Percentiles rank a stretch among this genome's conserved stretches.
Conservation (phyloP, 1,140 invertebrate genomes). For the Drosophila obscura region DNA sequence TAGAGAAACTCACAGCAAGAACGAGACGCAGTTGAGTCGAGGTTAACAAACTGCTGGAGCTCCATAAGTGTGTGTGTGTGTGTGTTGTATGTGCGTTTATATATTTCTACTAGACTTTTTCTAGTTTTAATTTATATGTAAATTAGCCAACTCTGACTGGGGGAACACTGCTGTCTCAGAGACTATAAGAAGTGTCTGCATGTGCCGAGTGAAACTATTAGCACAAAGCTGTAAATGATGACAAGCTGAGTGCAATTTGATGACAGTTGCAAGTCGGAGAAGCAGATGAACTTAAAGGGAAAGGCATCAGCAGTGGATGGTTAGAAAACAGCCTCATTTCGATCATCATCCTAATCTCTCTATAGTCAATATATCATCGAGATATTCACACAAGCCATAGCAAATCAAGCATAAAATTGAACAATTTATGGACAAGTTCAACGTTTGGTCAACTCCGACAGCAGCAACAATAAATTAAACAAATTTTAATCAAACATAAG, state of each 20-base stretch:
- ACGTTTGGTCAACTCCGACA: slow-evolving; percentile 21
- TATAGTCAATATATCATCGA: too few species aligned
- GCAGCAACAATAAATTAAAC: slow-evolving; percentile 49
- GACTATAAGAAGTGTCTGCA: slow-evolving; percentile 20
- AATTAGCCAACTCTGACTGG: slow-evolving; percentile 54
- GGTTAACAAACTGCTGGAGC: slow-evolving; percentile 62
- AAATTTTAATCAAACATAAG: slow-evolving; percentile 70
- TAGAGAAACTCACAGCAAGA: slow-evolving; percentile 22
- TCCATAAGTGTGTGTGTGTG: slow-evolving; percentile 13
- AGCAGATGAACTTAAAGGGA: neutral
- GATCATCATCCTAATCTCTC: too few species aligned
- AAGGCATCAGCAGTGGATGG: slow-evolving; percentile 5
- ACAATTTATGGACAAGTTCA: slow-evolving; percentile 61
- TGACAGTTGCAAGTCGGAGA: slow-evolving; percentile 58
- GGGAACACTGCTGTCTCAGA: slow-evolving; percentile 17
- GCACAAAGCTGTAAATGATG: slow-evolving; percentile 74
- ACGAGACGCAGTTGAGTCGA: slow-evolving; percentile 44
- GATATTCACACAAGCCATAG: slow-evolving; percentile 27
- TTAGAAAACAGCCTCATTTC: slow-evolving; percentile 11
- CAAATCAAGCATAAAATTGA: slow-evolving; percentile 67
- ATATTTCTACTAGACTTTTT: slow-evolving; percentile 45
- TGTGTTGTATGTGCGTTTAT: slow-evolving; percentile 19
- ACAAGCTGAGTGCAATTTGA: slow-evolving; percentile 69
- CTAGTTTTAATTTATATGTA: slow-evolving; percentile 81
- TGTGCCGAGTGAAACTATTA: slow-evolving; percentile 49